These are phyloP conservation scores for Gallinago solitaria DNA, from an alignment of 2,797 vertebrate genomes.

Conservation along the genomic window DNA sequence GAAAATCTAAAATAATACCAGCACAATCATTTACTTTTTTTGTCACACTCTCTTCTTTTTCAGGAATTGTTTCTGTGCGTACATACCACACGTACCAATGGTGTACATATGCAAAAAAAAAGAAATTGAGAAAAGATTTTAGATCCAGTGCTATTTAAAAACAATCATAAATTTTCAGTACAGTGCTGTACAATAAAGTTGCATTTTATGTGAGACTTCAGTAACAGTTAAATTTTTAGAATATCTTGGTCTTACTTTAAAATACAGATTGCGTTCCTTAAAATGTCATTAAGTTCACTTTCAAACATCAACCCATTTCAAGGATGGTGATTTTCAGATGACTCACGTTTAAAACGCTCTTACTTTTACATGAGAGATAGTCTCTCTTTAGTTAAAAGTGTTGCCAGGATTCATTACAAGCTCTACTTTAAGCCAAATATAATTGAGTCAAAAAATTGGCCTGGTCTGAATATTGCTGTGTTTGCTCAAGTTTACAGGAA, in stretches of 20 bases:
- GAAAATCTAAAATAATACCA: background rate
- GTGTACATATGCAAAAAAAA: background rate
- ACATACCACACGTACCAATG: background rate
- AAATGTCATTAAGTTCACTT: conserved; percentile 28
- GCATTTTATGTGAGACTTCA: background rate
- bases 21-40: background rate
- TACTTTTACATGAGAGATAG: conserved; percentile 24
- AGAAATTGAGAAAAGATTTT: background rate
- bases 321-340: conserved; percentile 24
- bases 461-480: background rate
- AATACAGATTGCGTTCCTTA: background rate
- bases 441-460: conserved; percentile 34
- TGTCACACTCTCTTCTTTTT: background rate
- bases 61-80: background rate
- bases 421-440: conserved; percentile 27
- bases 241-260: background rate
- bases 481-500: conserved; percentile 61
- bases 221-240: background rate
- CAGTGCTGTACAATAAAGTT: background rate
- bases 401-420: conserved; percentile 31
- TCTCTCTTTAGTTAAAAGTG: background rate
- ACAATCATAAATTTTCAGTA: background rate
- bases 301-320: background rate
- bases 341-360: conserved; percentile 34
- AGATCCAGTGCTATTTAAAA: background rate